These are phyloP conservation scores for Microcebus murinus DNA, from an alignment of 2,113 vertebrate species.

Conservation along the genomic window DNA sequence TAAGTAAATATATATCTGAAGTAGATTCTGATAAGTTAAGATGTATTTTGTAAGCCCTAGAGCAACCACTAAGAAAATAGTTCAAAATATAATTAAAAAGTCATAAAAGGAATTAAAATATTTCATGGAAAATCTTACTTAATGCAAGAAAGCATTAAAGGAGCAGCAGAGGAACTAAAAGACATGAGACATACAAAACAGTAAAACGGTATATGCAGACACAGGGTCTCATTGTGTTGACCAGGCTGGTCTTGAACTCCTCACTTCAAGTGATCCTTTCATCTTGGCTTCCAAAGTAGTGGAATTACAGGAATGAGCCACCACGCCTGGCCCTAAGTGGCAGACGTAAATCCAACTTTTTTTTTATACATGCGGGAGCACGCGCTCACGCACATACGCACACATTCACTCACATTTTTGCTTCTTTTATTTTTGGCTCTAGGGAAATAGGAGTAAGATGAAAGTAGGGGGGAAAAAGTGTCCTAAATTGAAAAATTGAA, in stretches of 20 bases:
- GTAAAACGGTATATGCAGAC: not conserved
- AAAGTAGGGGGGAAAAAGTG: not conserved
- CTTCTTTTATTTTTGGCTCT: not conserved
- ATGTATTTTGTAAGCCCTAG: not conserved
- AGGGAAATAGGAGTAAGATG: not conserved
- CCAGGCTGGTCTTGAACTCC: too few relatives aligned
- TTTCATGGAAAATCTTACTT: not conserved
- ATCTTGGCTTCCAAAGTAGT: too few relatives aligned
- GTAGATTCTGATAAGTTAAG: not conserved
- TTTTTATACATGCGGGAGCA: not conserved
- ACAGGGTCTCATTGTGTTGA: too few relatives aligned
- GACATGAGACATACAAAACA: not conserved
- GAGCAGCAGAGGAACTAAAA: not conserved
- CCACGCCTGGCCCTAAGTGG: not conserved
- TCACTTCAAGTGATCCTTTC: too few relatives aligned
- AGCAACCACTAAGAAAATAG: not conserved
- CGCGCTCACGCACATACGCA: not conserved
- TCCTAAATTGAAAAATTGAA: not conserved
- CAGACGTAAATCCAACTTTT: not conserved
- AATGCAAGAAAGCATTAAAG: not conserved
- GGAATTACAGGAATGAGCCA: too few relatives aligned
- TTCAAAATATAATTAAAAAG: not conserved
- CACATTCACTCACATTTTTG: not conserved
- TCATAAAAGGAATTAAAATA: not conserved
- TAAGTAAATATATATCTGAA: slow-evolving; percentile 19